A percentile compares a stretch with the other conserved stretches of the same genome.
Evolutionary conservation across 2,888 invertebrate genomes (phyloP).

Genomic region (Polymixis flavicincta): DNA sequence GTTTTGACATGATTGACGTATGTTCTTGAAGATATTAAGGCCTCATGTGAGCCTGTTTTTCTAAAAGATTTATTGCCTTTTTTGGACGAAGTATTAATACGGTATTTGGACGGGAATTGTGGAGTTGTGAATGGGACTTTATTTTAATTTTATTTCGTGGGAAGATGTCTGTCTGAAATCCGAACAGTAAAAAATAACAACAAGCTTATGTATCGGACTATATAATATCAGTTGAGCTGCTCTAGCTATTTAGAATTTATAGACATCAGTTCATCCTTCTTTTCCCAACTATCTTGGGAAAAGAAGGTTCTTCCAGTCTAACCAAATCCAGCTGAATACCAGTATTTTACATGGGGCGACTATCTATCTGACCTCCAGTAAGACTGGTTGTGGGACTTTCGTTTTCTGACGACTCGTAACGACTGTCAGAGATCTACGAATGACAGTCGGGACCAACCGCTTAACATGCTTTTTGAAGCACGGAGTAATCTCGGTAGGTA

Average conservation of each 20-base stretch:
- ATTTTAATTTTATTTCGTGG: neutral
- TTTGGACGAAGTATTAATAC: conserved; percentile 24
- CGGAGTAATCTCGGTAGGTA: neutral
- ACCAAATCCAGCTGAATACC: neutral
- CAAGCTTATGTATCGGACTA: neutral
- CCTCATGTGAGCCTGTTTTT: neutral
- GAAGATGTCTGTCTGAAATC: neutral
- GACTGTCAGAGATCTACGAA: too few relatives aligned
- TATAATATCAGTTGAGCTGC: too few relatives aligned
- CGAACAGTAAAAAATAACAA: neutral
- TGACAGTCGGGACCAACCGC: too few relatives aligned
- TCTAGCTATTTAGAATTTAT: neutral
- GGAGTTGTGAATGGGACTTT: conserved; percentile 4
- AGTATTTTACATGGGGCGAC: neutral
- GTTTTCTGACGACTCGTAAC: neutral
- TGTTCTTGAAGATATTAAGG: conserved; percentile 20
- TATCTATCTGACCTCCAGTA: neutral
- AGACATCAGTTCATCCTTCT: neutral
- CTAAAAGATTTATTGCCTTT: conserved; percentile 14
- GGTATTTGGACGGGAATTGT: conserved; percentile 24
- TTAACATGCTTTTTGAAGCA: neutral
- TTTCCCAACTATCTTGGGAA: neutral
- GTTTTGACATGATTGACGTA: conserved; percentile 20
- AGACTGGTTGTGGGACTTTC: neutral
- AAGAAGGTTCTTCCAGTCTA: neutral